Evolutionary conservation across 2,797 vertebrate species (phyloP), one percentile per base, ranked within the genome.

Genomic region (Loriculus beryllinus): DNA sequence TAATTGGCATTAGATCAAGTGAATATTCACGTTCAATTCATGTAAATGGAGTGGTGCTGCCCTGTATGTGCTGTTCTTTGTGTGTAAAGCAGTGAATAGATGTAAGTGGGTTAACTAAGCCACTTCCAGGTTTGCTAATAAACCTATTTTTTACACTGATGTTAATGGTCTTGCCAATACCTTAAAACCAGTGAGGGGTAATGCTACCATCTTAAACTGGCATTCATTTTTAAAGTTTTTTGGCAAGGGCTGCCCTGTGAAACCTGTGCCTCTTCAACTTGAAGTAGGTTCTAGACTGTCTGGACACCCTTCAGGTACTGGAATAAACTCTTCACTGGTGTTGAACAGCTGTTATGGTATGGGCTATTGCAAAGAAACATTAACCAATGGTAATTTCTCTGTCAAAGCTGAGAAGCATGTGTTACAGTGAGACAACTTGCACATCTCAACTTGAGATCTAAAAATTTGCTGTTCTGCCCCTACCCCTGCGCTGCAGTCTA

Each of bases 111-210:
- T 68, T 65, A 71, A 64, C 9, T n/a, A 31, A 77, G 51, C 86
- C 54, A 42, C 70, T 89, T 92, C 43, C 63, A 77, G 80, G 74
- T 47, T 91, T 74, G 59, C 80, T 39, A 94, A 96, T 96, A 96
- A 96, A 93, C 82, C 33, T 60, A n/a, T 37, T 10, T 75, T 93
- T 76, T 83, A 76, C 35, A 88, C 43, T 84, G 43, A 64, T 64
- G 33, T 21, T 67, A 72, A 52, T 70, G 40, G 74, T 95, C 74
- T 79, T 49, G 70, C 92, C 78, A 51, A 63, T 86, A 65, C 80
- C 74, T 88, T 63, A 29, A 72, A 65, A 45, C 31, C 47, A 29
- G 29, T 8, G 68, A 80, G 64, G 59, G 8, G 23, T 12, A 80
- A 59, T 21, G 29, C 45, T 37, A 6, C 52, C 35, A 5, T 20